These are phyloP conservation scores for Atractosteus spatula DNA, from an alignment of 2,113 vertebrate species.

Conservation along the genomic window DNA sequence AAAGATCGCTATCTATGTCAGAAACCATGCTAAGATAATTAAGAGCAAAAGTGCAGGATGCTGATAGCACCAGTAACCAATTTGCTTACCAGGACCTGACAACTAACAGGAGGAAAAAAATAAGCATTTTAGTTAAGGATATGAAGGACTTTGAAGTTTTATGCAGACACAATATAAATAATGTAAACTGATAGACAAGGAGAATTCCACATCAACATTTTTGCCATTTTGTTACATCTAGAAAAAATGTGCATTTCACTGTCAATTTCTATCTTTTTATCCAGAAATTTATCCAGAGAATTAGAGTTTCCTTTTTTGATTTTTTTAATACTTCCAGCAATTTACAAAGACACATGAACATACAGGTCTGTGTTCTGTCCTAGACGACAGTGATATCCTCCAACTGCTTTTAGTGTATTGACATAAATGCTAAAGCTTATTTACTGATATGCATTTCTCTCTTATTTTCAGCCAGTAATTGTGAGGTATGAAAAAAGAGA, in stretches of 20 bases:
- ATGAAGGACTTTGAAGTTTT: conserved; percentile 16
- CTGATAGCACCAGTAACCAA: conserved; percentile 40
- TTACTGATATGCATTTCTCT: too few relatives aligned
- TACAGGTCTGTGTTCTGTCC: too few relatives aligned
- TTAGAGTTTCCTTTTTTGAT: too few relatives aligned
- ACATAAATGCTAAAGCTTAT: too few relatives aligned
- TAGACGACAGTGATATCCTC: too few relatives aligned
- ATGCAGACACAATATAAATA: conserved; percentile 21
- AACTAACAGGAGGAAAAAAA: not conserved
- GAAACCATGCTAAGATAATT: conserved; percentile 56
- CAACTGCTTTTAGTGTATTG: too few relatives aligned
- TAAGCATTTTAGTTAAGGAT: not conserved
- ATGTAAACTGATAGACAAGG: conserved; percentile 19
- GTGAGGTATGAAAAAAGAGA: too few relatives aligned
- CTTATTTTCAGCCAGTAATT: too few relatives aligned
- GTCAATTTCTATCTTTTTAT: conserved; percentile 15
- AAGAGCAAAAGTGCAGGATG: conserved; percentile 50
- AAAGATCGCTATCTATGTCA: conserved; percentile 56
- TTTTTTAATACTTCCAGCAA: too few relatives aligned
- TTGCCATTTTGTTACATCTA: conserved; percentile 11
- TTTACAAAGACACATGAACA: too few relatives aligned
- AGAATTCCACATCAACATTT: not conserved
- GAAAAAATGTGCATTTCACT: conserved; percentile 19
- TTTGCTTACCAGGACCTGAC: conserved; percentile 32
- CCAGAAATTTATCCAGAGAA: too few relatives aligned